A percentile compares a stretch with the other conserved stretches of the same genome.
Evolutionary conservation across 2,888 invertebrate genomes (phyloP).

Genomic region (Graphium colonna): DNA sequence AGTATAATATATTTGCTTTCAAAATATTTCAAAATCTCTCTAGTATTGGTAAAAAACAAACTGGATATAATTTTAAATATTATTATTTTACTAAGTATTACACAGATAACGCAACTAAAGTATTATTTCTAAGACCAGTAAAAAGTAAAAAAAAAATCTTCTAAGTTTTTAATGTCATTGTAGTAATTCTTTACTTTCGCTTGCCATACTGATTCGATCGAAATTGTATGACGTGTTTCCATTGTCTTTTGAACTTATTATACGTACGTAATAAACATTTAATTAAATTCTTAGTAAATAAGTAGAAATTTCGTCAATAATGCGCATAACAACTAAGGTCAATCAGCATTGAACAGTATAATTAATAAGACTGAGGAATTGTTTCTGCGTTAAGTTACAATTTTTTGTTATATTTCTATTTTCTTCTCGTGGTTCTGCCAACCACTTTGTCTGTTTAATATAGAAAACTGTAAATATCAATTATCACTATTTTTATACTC

Average conservation of each 20-base stretch:
- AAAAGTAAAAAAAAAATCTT: too few species aligned
- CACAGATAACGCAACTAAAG: too few species aligned
- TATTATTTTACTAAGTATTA: too few species aligned
- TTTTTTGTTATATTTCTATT: constrained; percentile 1
- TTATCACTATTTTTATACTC: constrained; percentile 20
- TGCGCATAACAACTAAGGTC: not conserved
- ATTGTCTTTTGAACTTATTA: not conserved
- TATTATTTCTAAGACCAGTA: too few species aligned
- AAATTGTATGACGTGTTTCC: not conserved
- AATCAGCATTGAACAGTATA: not conserved
- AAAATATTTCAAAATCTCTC: too few species aligned
- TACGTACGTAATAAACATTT: too few species aligned
- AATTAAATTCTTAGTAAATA: not conserved
- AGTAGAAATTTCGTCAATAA: not conserved
- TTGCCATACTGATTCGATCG: constrained; percentile 1
- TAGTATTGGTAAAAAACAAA: too few species aligned
- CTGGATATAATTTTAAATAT: too few species aligned
- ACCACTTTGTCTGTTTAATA: constrained; percentile 6
- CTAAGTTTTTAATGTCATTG: too few species aligned
- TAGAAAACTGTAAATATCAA: constrained; percentile 19
- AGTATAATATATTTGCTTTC: too few species aligned
- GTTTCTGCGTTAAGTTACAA: not conserved
- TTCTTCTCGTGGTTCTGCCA: constrained; percentile 2
- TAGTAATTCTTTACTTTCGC: not conserved
- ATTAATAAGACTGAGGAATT: constrained; percentile 20